Evolutionary conservation across 2,113 vertebrate species (phyloP).

Genomic region (Turnix velox): DNA sequence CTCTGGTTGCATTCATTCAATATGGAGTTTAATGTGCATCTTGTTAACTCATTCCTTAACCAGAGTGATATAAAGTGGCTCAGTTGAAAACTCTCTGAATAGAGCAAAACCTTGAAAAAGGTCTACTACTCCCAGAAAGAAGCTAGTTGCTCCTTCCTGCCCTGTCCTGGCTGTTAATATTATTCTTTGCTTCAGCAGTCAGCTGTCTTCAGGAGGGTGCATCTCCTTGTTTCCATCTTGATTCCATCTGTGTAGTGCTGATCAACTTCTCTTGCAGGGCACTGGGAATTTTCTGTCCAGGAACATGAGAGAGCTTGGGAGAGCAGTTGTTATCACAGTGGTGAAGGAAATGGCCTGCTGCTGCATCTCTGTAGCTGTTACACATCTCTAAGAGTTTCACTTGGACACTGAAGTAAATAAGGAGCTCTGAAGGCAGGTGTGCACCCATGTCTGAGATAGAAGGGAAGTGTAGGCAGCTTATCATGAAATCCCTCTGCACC

Average conservation of each 20-base stretch:
- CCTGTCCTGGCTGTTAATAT: not conserved
- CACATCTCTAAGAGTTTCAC: not conserved
- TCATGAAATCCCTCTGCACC: not conserved
- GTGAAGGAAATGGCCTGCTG: not conserved
- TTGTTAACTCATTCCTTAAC: not conserved
- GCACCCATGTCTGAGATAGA: not conserved
- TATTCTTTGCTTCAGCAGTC: not conserved
- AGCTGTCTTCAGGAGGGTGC: not conserved
- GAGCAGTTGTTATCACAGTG: not conserved
- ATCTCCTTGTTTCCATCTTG: not conserved
- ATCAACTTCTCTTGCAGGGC: not conserved
- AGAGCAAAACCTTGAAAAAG: not conserved
- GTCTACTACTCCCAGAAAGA: not conserved
- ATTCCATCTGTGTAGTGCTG: not conserved
- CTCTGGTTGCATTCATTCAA: not conserved
- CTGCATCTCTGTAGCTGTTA: not conserved
- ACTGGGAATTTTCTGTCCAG: not conserved
- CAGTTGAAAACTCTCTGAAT: not conserved
- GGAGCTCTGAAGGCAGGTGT: not conserved
- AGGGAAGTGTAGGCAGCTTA: not conserved
- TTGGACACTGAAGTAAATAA: not conserved
- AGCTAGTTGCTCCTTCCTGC: not conserved
- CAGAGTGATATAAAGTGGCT: not conserved
- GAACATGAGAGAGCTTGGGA: not conserved
- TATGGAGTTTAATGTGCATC: not conserved